A percentile compares a stretch with the other conserved stretches of the same genome.
These are phyloP conservation scores for Ryuthela nishihirai DNA, from an alignment of 2,888 invertebrate genomes.

Conservation along the genomic window DNA sequence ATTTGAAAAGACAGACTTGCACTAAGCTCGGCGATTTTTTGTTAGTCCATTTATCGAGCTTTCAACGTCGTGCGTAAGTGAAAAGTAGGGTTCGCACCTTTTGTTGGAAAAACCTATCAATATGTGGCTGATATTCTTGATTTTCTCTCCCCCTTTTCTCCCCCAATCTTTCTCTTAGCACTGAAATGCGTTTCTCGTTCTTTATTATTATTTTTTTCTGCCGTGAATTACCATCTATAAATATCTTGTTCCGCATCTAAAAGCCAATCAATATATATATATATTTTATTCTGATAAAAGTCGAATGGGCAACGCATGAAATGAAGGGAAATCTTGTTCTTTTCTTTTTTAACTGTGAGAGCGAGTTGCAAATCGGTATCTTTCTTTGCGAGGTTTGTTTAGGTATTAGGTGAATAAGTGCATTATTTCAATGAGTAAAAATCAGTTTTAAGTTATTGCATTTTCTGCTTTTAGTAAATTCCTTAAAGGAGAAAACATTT, in stretches of 20 bases:
- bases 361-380: conserved; percentile 37
- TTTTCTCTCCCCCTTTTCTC: conserved; percentile 27
- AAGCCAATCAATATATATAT: conserved; percentile 27
- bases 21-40: conserved; percentile 3
- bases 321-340: conserved; percentile 29
- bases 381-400: no score
- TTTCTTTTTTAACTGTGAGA: no score
- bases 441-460: no score
- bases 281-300: conserved; percentile 13
- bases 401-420: no score
- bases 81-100: conserved; percentile 36
- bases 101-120: conserved; percentile 29
- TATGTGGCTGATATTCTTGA: conserved; percentile 32
- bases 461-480: no score
- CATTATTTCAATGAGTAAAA: no score
- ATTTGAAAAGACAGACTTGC: conserved; percentile 13
- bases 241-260: no score
- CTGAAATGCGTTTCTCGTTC: conserved; percentile 33
- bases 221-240: no score
- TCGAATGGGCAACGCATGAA: conserved; percentile 32
- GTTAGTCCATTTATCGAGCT: conserved; percentile 28
- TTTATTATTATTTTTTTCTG: no score
- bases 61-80: conserved; percentile 37
- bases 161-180: conserved; percentile 8
- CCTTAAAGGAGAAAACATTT: no score